Conservation (phyloP, 2,113 vertebrate genomes). For the Eulemur macaco region DNA sequence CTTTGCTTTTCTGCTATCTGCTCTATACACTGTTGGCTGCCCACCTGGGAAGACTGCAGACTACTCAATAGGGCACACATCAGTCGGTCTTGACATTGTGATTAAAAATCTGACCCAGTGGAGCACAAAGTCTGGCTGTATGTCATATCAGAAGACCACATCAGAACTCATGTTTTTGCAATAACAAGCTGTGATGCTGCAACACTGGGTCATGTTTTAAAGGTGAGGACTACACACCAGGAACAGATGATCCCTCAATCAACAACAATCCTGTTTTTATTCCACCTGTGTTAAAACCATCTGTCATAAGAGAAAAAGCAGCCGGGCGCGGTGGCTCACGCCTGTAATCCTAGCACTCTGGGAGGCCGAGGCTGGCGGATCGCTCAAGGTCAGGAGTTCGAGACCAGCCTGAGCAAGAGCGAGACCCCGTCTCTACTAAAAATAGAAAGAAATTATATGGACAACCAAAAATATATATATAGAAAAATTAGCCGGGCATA, state of each 20-base stretch:
- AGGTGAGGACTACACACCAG: not conserved
- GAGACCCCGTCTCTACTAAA: too few species aligned
- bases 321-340: too few species aligned
- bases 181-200: not conserved
- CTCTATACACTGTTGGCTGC: not conserved
- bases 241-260: not conserved
- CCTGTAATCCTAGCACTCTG: too few species aligned
- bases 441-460: too few species aligned
- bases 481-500: too few species aligned
- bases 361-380: too few species aligned
- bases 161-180: not conserved
- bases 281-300: not conserved
- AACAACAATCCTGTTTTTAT: constrained; percentile 41
- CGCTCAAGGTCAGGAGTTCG: too few species aligned
- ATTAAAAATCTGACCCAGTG: not conserved
- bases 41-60: not conserved
- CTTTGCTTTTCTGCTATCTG: not conserved
- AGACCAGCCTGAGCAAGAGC: too few species aligned
- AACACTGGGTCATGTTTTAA: not conserved
- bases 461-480: too few species aligned
- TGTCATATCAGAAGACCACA: not conserved
- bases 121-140: not conserved
- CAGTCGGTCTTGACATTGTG: not conserved
- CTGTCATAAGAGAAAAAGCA: constrained; percentile 17
- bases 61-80: not conserved